A percentile compares a stretch with the other conserved stretches of the same genome.
Evolutionary conservation across 1,140 invertebrate genomes (phyloP).

Genomic region (Scaptomyza pallida): DNA sequence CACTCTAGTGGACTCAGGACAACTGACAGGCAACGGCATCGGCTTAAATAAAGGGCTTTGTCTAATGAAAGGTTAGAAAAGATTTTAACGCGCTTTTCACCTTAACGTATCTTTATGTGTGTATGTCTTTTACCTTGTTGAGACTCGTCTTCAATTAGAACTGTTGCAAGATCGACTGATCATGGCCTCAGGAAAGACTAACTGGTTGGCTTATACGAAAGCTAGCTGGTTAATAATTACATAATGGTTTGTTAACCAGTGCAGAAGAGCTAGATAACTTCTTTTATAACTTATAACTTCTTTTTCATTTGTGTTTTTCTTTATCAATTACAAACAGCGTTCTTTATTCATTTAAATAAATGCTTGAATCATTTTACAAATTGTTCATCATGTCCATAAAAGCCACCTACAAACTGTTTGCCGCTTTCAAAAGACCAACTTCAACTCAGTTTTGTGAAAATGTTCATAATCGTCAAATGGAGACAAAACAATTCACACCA

Average conservation of each 20-base stretch:
- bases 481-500: constrained; percentile 57
- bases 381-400: constrained; percentile 45
- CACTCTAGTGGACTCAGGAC: not conserved
- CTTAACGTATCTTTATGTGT: not conserved
- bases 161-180: constrained; percentile 30
- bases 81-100: constrained; percentile 47
- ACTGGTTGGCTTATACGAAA: not conserved
- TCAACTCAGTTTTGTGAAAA: constrained; percentile 47
- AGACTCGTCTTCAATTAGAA: constrained; percentile 47
- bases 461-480: constrained; percentile 22
- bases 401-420: not conserved
- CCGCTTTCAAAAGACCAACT: not conserved
- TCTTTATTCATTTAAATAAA: not conserved
- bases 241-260: too few species aligned
- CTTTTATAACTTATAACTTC: too few species aligned
- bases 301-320: not conserved
- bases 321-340: not conserved
- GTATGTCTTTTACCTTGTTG: not conserved
- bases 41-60: constrained; percentile 48
- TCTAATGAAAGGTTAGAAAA: constrained; percentile 47
- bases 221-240: not conserved
- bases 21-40: constrained; percentile 1
- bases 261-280: too few species aligned
- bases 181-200: not conserved
- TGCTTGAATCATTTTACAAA: constrained; percentile 53